Percentiles rank a stretch among this genome's conserved stretches.
phyloP scores from a whole-genome alignment of 2,113 vertebrate species.

The Rhinogobius similis region DNA sequence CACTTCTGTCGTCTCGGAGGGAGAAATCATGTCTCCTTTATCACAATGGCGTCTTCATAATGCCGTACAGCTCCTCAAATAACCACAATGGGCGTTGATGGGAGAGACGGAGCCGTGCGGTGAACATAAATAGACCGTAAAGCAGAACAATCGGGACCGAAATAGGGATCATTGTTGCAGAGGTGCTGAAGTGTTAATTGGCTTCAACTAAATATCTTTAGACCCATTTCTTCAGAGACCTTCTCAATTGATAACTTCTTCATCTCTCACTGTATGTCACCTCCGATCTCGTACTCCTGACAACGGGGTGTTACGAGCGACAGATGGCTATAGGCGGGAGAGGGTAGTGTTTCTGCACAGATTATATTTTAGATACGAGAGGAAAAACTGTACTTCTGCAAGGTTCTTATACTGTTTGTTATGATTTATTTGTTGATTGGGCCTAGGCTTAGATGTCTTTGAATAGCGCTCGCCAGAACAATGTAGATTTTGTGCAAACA shows the following conservation, averaged over 20 bases:
- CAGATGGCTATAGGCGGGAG: too few species aligned
- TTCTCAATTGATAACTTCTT: constrained; percentile 28
- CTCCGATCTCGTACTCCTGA: constrained; percentile 27
- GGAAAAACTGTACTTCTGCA: too few species aligned
- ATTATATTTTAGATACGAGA: too few species aligned
- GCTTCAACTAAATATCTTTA: constrained; percentile 6
- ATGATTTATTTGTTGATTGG: too few species aligned
- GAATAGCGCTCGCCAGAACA: neutral
- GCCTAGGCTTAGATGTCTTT: neutral
- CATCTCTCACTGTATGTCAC: constrained; percentile 42
- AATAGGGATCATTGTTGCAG: constrained; percentile 37
- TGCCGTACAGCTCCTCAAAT: constrained; percentile 40
- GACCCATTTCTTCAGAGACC: constrained; percentile 1
- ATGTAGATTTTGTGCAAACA: neutral
- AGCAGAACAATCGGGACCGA: constrained; percentile 44
- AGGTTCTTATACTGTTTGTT: too few species aligned
- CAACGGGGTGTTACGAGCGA: neutral
- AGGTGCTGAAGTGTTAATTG: constrained; percentile 55
- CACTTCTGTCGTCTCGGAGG: constrained; percentile 64
- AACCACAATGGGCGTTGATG: constrained; percentile 17
- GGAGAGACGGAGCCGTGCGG: constrained; percentile 2
- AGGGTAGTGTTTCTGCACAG: too few species aligned
- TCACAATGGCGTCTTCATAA: constrained; percentile 59
- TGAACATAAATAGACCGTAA: constrained; percentile 37
- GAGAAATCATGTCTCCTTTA: constrained; percentile 47